Base-by-base conservation (phyloP, 2,113 vertebrate species). In the Lasiurus cinereus region DNA sequence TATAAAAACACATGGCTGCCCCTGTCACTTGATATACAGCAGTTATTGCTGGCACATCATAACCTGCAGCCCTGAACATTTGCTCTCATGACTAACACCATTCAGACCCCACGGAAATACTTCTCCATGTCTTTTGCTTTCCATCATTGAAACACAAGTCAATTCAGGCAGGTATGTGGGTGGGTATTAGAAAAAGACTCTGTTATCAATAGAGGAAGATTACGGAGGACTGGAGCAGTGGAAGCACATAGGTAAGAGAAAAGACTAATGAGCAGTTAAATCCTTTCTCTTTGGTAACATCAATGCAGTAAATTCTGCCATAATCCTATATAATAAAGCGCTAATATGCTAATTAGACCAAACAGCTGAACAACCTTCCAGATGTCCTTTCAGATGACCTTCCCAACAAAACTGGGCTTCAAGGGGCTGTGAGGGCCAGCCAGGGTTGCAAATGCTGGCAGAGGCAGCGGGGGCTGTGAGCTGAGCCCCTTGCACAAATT, bases 181-280 rank as follows among this genome's bases (percentile, higher is more conserved):
- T 39, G 69, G 33, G 70, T 39, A 29, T 54, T 54, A 83, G 50
- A 82, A 59, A 74, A 94, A 43, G 67, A 59, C 59, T 89, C 50
- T 89, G 83, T 33, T 78, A 19, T 66, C 24, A 48, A 62, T 67
- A 83, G 50, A 82, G 67, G 62, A 93, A 50, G 59, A 59, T 46
- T 31, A 36, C 39, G 21, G 19, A 54, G 64, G 67, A 43, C 0
- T 73, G 67, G n/a, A 90, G 62, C 19, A 82, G 73, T 29, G 83
- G 39, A 83, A 62, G 11, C 9, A 59, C 52, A 72, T 79, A 50
- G 77, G 33, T 24, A 50, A 70, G 39, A 77, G 88, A 43, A 95
- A 95, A 94, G 82, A 94, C 52, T 83, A 87, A 84, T 82, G 36
- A 93, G 36, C 10, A 9, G 33, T 46, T 43, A 76, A 39, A 66